Evolutionary conservation across 2,888 invertebrate species (phyloP), one percentile per base, ranked within the genome.

Genomic region (Notocelia uddmanniana): DNA sequence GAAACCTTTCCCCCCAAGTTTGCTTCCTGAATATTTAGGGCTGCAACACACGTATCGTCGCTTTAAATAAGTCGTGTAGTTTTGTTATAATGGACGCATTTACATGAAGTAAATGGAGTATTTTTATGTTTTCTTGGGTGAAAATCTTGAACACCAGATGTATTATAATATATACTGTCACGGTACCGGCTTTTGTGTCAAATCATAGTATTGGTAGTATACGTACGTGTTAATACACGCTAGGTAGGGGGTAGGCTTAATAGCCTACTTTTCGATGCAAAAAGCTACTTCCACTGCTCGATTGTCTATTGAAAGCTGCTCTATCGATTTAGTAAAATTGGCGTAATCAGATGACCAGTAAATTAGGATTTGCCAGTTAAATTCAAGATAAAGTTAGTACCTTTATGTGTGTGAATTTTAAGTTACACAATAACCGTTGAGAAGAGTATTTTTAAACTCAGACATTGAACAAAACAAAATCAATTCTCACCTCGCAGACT

Each of bases 11-110:
- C 59, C 21, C 23, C 58, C 41, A 50, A 59, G 41, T 70, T 64
- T 21, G 48, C 34, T 58, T 66, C 9, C 64, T 15, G 69, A 18
- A 21, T 58, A 62, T 57, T 57, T 63, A 63, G 63, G 68, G 50
- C 34, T 23, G 48, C 63, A 9, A 37, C 50, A 48, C 54, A 55
- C 62, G 60, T 52, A 19, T 15, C 21, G 10, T 8, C 41, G 59
- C 41, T 59, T 59, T 41, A 59, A 59, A 59, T 41, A 59, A 59
- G 41, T 21, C 19, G 21, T 59, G 41, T 41, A 41, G 59, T 59
- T 59, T 19, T 37, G 41, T 59, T 15, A 41, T 34, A 21, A 59
- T 58, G 19, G 19, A 21, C 37, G 9, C 19, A 41, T 59, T 58
- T 59, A 41, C 59, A 59, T 23, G n/a, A n/a, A n/a, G 41, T 23